These are phyloP conservation scores for Sebastiscus albofasciatus DNA, from an alignment of 2,797 vertebrate genomes.

Conservation along the genomic window DNA sequence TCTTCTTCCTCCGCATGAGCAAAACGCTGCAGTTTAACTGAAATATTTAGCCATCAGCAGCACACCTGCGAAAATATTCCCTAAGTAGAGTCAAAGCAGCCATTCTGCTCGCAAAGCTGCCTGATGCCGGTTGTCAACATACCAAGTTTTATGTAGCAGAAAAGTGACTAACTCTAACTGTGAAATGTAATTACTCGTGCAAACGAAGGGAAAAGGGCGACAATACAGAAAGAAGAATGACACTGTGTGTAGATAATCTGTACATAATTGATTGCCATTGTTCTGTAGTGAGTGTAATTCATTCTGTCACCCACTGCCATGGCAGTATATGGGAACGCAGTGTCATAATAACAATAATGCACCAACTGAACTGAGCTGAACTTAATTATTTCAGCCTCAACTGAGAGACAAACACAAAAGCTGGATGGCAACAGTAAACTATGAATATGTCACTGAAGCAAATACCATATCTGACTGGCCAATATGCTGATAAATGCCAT, in stretches of 20 bases:
- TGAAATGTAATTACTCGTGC: constrained; percentile 38
- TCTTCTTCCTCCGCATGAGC: background rate
- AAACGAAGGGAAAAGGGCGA: constrained; percentile 36
- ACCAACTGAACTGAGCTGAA: constrained; percentile 54
- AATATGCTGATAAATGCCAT: constrained; percentile 56
- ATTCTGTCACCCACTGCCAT: constrained; percentile 20
- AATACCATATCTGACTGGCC: constrained; percentile 46
- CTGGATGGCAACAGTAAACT: constrained; percentile 46
- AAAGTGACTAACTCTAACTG: background rate
- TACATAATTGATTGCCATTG: constrained; percentile 51
- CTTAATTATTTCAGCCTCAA: constrained; percentile 54
- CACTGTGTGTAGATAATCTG: constrained; percentile 33
- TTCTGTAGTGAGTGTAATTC: constrained; percentile 43
- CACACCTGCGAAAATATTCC: background rate
- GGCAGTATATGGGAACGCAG: constrained; percentile 15
- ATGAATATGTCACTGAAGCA: constrained; percentile 52
- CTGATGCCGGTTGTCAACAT: background rate
- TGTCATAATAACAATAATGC: constrained; percentile 51
- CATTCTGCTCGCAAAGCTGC: background rate
- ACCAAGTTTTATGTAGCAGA: background rate
- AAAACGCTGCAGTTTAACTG: background rate
- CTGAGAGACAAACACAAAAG: constrained; percentile 54
- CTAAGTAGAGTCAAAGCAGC: background rate
- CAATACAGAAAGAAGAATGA: constrained; percentile 29
- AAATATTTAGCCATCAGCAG: background rate